Percentiles rank a stretch among this genome's conserved stretches.
phyloP scores from a whole-genome alignment of 2,113 vertebrate species.

The human (Homo sapiens) region GRCh38 chr9:119554501-119555000 shows the following conservation, averaged over 20 bases:
- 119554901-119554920: neutral
- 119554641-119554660: conserved; percentile 70
- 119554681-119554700: conserved; percentile 69
- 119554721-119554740: conserved; percentile 53
- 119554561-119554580: neutral
- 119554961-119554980: neutral
- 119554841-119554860: conserved; percentile 18
- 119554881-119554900: neutral
- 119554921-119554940: neutral
- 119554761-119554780: neutral
- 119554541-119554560: neutral
- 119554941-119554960: neutral
- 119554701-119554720: conserved; percentile 63
- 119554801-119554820: conserved; percentile 22
- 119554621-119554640: conserved; percentile 43
- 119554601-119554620: conserved; percentile 46
- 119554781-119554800: neutral
- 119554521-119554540: neutral
- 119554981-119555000: neutral
- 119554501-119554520: conserved; percentile 19
- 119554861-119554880: neutral
- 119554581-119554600: neutral
- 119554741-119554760: conserved; percentile 24
- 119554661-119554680: conserved; percentile 66
- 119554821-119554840: neutral